Conservation (phyloP, 1,140 invertebrate species). For the Cydia amplana region DNA sequence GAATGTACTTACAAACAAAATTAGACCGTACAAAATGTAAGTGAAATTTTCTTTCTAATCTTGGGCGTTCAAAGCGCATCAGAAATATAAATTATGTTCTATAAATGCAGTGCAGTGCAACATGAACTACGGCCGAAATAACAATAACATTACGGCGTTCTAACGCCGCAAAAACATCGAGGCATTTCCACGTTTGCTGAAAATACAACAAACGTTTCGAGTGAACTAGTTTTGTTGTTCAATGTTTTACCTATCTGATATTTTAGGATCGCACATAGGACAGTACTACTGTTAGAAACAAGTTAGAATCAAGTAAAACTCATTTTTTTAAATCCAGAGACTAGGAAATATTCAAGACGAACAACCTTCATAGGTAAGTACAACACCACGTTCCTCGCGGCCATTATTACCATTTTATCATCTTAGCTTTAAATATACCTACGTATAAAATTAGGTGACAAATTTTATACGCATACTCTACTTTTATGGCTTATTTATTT, state of each 20-base stretch:
- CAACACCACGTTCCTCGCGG: too few relatives aligned
- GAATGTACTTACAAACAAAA: too few relatives aligned
- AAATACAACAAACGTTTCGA: neutral
- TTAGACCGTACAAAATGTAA: too few relatives aligned
- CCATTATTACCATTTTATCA: too few relatives aligned
- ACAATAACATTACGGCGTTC: neutral
- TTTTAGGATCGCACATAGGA: neutral
- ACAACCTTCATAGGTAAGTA: too few relatives aligned
- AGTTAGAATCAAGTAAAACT: neutral
- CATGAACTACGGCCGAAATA: neutral
- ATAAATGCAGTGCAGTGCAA: neutral
- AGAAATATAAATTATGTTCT: neutral
- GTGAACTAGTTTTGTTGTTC: neutral
- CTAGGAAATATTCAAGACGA: too few relatives aligned
- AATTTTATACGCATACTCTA: too few relatives aligned
- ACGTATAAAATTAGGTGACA: too few relatives aligned
- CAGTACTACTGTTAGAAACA: neutral
- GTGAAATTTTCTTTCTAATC: neutral
- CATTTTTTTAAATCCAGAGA: too few relatives aligned
- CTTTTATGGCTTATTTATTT: too few relatives aligned
- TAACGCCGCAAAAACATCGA: neutral
- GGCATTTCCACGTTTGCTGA: neutral
- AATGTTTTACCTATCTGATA: neutral
- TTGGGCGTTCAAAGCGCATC: neutral
- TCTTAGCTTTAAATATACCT: too few relatives aligned